These are phyloP conservation scores for Glossophaga mutica DNA, from an alignment of 2,797 vertebrate species.

Conservation along the genomic window DNA sequence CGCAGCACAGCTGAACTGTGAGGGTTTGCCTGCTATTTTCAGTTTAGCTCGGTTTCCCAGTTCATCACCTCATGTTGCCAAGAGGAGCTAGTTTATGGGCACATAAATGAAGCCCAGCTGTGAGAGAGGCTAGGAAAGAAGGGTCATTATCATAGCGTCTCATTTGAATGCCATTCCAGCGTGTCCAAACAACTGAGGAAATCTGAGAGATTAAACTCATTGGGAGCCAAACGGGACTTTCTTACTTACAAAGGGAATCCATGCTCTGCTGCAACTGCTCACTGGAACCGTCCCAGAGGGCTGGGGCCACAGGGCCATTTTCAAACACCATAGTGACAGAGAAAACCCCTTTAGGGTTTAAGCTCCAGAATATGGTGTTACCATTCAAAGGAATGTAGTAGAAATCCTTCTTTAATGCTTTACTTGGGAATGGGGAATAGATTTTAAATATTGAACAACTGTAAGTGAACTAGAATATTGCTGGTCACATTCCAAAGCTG, in stretches of 20 bases:
- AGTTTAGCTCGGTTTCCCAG: neutral
- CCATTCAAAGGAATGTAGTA: neutral
- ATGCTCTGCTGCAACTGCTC: neutral
- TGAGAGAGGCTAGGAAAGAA: neutral
- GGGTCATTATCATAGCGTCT: neutral
- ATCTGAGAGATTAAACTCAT: neutral
- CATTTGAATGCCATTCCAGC: conserved; percentile 6
- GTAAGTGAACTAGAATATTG: neutral
- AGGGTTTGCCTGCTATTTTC: neutral
- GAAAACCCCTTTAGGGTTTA: neutral
- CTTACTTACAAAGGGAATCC: neutral
- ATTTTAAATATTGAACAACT: neutral
- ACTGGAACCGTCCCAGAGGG: neutral
- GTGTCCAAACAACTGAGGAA: neutral
- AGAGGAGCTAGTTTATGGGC: neutral
- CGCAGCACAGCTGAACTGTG: neutral
- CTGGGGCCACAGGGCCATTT: neutral
- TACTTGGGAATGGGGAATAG: neutral
- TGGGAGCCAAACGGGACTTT: neutral
- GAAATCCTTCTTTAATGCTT: neutral
- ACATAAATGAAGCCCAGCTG: conserved; percentile 32
- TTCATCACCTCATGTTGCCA: neutral
- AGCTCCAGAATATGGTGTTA: neutral
- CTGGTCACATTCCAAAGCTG: neutral
- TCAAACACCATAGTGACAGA: neutral